Conservation (phyloP, 2,797 vertebrate genomes). For the Helostoma temminkii region DNA sequence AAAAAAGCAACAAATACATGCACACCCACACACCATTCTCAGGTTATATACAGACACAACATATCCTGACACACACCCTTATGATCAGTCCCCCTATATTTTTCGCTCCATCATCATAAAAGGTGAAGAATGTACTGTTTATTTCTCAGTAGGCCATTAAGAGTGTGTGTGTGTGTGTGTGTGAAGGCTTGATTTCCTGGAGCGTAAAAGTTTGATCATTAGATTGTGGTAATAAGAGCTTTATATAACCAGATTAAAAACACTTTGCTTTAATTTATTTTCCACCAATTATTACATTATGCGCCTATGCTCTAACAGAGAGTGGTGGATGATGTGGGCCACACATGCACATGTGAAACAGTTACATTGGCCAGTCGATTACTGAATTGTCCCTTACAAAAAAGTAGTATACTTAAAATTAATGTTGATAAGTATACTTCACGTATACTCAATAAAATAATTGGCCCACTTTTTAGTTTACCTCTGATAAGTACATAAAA, state of each 20-base stretch:
- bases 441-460: no score
- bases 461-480: no score
- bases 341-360: slow-evolving; percentile 49
- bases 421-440: no score
- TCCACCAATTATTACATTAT: slow-evolving; percentile 51
- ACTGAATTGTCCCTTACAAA: no score
- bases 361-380: background rate
- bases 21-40: slow-evolving; percentile 51
- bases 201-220: slow-evolving; percentile 48
- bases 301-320: slow-evolving; percentile 30
- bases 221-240: slow-evolving; percentile 50
- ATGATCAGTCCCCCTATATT: slow-evolving; percentile 39
- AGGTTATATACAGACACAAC: slow-evolving; percentile 60
- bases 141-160: slow-evolving; percentile 68
- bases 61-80: slow-evolving; percentile 51
- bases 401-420: no score
- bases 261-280: slow-evolving; percentile 53
- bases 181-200: slow-evolving; percentile 24
- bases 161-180: slow-evolving; percentile 26
- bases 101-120: slow-evolving; percentile 73
- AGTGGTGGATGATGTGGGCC: slow-evolving; percentile 47
- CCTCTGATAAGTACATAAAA: no score
- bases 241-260: slow-evolving; percentile 51
- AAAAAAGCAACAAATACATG: slow-evolving; percentile 23
- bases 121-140: slow-evolving; percentile 74